A percentile compares a stretch with the other conserved stretches of the same genome.
Evolutionary conservation across 2,113 vertebrate genomes (phyloP).

Genomic region (Channa argus): DNA sequence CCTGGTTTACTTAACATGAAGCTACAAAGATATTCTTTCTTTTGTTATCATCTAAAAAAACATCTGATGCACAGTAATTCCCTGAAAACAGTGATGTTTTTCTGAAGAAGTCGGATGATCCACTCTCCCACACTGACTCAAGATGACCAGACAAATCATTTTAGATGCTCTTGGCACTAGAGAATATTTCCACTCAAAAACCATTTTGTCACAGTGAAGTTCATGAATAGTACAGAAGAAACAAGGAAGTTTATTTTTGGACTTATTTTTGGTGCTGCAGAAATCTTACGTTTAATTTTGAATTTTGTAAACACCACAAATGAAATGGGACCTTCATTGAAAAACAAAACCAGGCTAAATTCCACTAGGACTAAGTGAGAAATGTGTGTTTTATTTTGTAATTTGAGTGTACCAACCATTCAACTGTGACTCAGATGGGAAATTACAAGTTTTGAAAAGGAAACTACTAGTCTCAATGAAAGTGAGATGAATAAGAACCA

Average conservation of each 20-base stretch:
- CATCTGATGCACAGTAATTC: background rate
- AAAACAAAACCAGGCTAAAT: background rate
- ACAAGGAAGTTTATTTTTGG: constrained; percentile 3
- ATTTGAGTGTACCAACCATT: background rate
- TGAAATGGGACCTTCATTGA: too few species aligned
- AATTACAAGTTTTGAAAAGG: too few species aligned
- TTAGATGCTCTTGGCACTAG: too few species aligned
- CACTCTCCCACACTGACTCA: background rate
- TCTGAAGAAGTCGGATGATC: background rate
- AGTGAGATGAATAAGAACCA: too few species aligned
- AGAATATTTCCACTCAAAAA: too few species aligned
- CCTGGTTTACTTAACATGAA: background rate
- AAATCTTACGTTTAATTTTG: background rate
- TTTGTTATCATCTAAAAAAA: background rate
- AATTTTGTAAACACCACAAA: background rate
- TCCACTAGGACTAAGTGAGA: background rate
- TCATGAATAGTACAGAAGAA: background rate
- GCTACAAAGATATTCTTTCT: background rate
- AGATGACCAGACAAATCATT: too few species aligned
- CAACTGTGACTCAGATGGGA: too few species aligned
- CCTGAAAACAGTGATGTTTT: background rate
- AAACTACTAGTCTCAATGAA: too few species aligned
- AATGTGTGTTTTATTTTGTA: background rate
- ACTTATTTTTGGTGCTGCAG: background rate
- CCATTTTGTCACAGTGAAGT: background rate